Evolutionary conservation across 23 tunicate species (phyloP).

Genomic region (Ciona savignyi): DNA sequence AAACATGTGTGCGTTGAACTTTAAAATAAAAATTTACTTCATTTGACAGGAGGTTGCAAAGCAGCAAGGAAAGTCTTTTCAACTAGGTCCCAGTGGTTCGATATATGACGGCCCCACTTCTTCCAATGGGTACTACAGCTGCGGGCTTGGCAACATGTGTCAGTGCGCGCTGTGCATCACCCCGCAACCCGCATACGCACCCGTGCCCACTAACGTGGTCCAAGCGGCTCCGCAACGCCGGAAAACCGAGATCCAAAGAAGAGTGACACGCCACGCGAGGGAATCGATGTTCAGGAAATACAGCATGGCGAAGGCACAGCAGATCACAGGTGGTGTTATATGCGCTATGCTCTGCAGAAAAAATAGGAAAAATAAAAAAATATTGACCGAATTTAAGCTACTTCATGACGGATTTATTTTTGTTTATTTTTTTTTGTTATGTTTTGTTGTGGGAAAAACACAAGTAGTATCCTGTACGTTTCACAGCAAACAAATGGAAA

Average conservation of each 20-base stretch:
- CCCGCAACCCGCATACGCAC: conserved; percentile 25
- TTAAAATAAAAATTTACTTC: too few relatives aligned
- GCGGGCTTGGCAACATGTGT: conserved; percentile 80
- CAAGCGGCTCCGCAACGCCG: background rate
- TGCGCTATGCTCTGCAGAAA: too few relatives aligned
- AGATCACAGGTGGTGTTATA: conserved; percentile 21
- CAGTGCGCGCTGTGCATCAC: conserved; percentile 65
- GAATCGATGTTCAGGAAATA: conserved; percentile 24
- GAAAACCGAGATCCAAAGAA: background rate
- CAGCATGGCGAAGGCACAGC: conserved; percentile 43
- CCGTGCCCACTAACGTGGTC: conserved; percentile 12
- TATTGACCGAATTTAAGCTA: too few relatives aligned
- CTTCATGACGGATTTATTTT: too few relatives aligned
- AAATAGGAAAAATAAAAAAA: conserved; percentile 1
- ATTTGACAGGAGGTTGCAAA: conserved; percentile 24
- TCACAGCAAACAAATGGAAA: too few relatives aligned
- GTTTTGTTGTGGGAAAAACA: too few relatives aligned
- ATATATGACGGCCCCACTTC: conserved; percentile 31
- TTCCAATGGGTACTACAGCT: conserved; percentile 56
- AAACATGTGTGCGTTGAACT: too few relatives aligned
- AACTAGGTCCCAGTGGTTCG: conserved; percentile 35
- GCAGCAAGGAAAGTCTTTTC: conserved; percentile 3
- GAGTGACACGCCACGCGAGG: background rate
- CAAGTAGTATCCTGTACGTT: too few relatives aligned
- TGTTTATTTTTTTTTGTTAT: too few relatives aligned